phyloP scores from a whole-genome alignment of 2,797 vertebrate genomes.

The Hippopotamyrus pictus region DNA sequence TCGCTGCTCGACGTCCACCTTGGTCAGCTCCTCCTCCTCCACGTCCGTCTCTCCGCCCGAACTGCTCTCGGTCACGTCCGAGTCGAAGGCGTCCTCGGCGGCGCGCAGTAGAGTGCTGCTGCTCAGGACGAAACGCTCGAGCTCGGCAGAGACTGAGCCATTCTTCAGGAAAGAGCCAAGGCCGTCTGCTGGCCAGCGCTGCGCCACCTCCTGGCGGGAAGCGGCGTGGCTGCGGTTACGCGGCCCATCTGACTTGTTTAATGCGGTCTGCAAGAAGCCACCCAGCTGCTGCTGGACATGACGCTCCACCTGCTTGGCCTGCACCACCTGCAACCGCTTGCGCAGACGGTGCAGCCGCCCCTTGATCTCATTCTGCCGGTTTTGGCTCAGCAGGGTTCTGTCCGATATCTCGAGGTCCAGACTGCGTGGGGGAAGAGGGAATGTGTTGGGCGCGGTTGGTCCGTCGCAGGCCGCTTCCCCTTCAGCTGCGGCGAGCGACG shows the following conservation, averaged over 20 bases:
- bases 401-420: conserved; percentile 64
- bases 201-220: conserved; percentile 60
- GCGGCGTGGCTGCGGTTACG: conserved; percentile 61
- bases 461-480: background rate
- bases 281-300: conserved; percentile 79
- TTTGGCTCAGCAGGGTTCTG: conserved; percentile 56
- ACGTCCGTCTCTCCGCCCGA: conserved; percentile 77
- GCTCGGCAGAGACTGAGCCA: conserved; percentile 61
- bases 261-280: conserved; percentile 70
- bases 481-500: conserved; percentile 24
- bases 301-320: conserved; percentile 80
- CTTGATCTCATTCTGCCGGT: conserved; percentile 72
- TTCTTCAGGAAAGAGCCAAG: conserved; percentile 67
- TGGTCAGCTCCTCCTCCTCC: conserved; percentile 72
- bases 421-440: conserved; percentile 21
- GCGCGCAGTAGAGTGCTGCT: conserved; percentile 65
- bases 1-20: conserved; percentile 64
- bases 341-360: conserved; percentile 68
- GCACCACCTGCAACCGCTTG: conserved; percentile 76
- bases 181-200: conserved; percentile 58
- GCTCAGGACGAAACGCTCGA: conserved; percentile 71
- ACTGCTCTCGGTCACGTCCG: conserved; percentile 78
- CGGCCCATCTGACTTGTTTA: conserved; percentile 59
- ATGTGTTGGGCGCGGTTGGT: conserved; percentile 28
- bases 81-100: conserved; percentile 73